Percentiles rank a stretch among this genome's conserved stretches.
Conservation (phyloP, 2,113 vertebrate genomes). For the Periophthalmodon schlosseri region DNA sequence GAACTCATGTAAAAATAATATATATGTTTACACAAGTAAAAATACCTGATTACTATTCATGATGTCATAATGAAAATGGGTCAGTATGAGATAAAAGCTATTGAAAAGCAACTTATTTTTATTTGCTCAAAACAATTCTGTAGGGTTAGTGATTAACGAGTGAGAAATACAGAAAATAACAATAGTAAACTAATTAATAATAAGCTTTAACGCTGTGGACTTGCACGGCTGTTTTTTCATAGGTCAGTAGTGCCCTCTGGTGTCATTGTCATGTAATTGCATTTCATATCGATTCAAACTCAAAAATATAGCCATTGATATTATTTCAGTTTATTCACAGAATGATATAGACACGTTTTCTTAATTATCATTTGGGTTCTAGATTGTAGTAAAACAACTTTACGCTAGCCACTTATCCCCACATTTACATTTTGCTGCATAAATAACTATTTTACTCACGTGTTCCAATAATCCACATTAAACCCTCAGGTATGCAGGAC, state of each 20-base stretch:
- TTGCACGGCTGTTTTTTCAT: neutral
- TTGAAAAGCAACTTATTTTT: neutral
- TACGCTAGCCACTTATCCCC: neutral
- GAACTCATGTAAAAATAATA: neutral
- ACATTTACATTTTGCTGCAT: neutral
- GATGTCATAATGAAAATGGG: too few relatives aligned
- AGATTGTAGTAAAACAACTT: neutral
- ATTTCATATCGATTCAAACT: neutral
- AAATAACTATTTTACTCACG: neutral
- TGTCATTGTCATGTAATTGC: neutral
- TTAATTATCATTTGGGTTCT: neutral
- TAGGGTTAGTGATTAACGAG: neutral
- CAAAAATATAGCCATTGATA: neutral
- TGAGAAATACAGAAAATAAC: neutral
- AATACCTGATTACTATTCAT: too few relatives aligned
- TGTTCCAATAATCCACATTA: neutral
- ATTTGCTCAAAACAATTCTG: too few relatives aligned
- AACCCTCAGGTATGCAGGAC: neutral
- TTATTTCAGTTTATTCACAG: neutral
- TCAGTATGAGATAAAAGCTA: too few relatives aligned
- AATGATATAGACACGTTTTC: neutral
- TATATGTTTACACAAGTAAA: too few relatives aligned
- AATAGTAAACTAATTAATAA: neutral
- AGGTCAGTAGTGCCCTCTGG: constrained; percentile 27
- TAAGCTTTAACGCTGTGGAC: neutral